A percentile compares a stretch with the other conserved stretches of the same genome.
Conservation (phyloP, 2,113 vertebrate genomes). For the Zapornia atra region DNA sequence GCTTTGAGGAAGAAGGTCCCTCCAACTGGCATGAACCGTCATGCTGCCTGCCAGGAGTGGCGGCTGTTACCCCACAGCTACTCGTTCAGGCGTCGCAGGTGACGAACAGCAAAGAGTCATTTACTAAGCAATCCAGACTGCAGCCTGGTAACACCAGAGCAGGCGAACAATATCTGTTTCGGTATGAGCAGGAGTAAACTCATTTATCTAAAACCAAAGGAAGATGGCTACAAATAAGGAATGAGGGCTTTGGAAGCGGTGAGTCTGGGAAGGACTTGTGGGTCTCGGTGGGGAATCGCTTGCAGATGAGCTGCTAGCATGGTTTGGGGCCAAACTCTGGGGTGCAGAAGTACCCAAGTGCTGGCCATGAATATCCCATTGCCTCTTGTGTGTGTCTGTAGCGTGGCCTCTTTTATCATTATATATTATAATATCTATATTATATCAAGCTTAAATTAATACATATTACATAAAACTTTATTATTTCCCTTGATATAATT, state of each 20-base stretch:
- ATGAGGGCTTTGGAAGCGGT: not conserved
- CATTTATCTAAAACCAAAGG: not conserved
- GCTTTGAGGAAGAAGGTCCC: constrained; percentile 28
- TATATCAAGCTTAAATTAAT: not conserved
- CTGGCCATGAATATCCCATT: not conserved
- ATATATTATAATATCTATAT: not conserved
- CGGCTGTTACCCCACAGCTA: not conserved
- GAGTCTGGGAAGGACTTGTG: not conserved
- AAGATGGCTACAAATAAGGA: not conserved
- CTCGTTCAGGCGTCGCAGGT: not conserved
- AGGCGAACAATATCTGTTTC: not conserved
- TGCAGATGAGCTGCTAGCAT: not conserved
- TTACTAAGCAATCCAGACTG: not conserved
- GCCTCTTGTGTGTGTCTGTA: not conserved
- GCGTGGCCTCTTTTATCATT: not conserved
- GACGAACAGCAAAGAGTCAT: constrained; percentile 23
- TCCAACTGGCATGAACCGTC: constrained; percentile 28
- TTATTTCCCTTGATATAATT: not conserved
- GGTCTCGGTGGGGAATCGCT: not conserved
- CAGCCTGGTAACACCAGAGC: not conserved
- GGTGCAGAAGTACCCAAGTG: not conserved
- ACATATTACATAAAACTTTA: no score
- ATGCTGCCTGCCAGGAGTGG: not conserved
- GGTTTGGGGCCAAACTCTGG: not conserved
- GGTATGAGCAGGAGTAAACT: not conserved